These are phyloP conservation scores for Andinoacara biseriatus DNA, from an alignment of 2,113 vertebrate species.

Conservation along the genomic window DNA sequence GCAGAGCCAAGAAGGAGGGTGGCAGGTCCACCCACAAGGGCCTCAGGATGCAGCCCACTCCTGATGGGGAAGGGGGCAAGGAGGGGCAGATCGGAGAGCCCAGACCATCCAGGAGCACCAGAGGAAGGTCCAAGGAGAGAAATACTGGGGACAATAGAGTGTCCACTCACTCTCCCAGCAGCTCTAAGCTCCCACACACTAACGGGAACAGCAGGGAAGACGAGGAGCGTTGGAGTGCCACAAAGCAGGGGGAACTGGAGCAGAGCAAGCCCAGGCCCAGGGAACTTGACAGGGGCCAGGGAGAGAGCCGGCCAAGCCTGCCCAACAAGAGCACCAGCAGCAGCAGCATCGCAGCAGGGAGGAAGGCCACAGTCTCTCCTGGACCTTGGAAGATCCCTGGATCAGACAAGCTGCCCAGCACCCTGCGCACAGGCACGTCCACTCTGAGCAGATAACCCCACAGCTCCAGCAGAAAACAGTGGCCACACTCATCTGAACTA, in stretches of 20 bases:
- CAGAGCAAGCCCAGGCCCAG: constrained; percentile 80
- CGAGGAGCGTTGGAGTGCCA: constrained; percentile 72
- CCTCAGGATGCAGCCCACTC: constrained; percentile 71
- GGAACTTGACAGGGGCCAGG: constrained; percentile 77
- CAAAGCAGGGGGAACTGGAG: constrained; percentile 71
- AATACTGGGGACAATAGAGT: constrained; percentile 76
- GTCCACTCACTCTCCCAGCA: constrained; percentile 65
- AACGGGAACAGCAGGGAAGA: constrained; percentile 76
- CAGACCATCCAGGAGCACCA: constrained; percentile 79
- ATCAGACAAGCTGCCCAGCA: constrained; percentile 91
- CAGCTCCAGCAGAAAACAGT: neutral
- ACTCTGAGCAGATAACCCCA: constrained; percentile 90
- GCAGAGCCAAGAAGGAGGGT: constrained; percentile 82
- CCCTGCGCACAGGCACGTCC: constrained; percentile 89
- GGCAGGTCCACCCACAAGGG: constrained; percentile 86
- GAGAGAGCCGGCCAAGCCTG: constrained; percentile 81
- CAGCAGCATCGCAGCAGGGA: constrained; percentile 74
- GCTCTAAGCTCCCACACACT: constrained; percentile 69
- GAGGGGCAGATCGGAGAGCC: constrained; percentile 75
- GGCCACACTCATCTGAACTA: constrained; percentile 20
- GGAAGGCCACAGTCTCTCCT: constrained; percentile 91
- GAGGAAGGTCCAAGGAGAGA: constrained; percentile 83
- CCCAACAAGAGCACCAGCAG: constrained; percentile 76
- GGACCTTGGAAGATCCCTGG: constrained; percentile 98
- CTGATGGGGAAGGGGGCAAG: constrained; percentile 76